Evolutionary conservation across 1,140 invertebrate species (phyloP).

Genomic region (Cecropterus lyciades): DNA sequence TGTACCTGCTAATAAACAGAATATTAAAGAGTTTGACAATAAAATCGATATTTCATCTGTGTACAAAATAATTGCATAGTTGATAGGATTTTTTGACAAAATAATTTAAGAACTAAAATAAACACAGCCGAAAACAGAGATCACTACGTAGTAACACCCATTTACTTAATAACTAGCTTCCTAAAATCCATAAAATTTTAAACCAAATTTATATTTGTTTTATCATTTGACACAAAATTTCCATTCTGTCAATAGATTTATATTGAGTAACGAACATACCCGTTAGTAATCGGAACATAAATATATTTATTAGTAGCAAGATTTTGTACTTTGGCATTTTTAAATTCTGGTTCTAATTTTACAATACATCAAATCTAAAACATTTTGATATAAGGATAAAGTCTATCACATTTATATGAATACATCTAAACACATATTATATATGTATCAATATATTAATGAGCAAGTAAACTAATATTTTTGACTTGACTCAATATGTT

Average conservation of each 20-base stretch:
- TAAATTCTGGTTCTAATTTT: slow-evolving; percentile 15
- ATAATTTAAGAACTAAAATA: slow-evolving; percentile 45
- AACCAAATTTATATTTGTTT: neutral
- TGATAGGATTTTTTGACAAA: slow-evolving; percentile 17
- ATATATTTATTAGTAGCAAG: slow-evolving; percentile 22
- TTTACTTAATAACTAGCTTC: slow-evolving; percentile 49
- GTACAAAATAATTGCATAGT: slow-evolving; percentile 1
- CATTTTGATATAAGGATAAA: slow-evolving; percentile 35
- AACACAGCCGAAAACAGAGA: slow-evolving; percentile 77
- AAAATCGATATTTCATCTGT: slow-evolving; percentile 34
- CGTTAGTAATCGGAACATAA: no score
- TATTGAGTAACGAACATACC: neutral
- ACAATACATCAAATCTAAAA: slow-evolving; percentile 22
- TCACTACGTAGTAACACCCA: slow-evolving; percentile 47
- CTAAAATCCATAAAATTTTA: slow-evolving; percentile 21
- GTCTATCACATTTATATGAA: slow-evolving; percentile 58
- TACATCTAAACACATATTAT: slow-evolving; percentile 52
- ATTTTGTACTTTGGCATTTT: slow-evolving; percentile 55
- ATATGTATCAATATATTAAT: slow-evolving; percentile 37
- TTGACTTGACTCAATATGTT: neutral
- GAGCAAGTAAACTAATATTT: slow-evolving; percentile 2
- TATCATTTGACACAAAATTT: neutral
- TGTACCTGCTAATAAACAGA: neutral
- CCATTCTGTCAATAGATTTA: neutral
- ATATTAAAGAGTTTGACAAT: neutral